These are phyloP conservation scores for Agriopis leucophaearia DNA, from an alignment of 2,888 invertebrate species.

Conservation along the genomic window DNA sequence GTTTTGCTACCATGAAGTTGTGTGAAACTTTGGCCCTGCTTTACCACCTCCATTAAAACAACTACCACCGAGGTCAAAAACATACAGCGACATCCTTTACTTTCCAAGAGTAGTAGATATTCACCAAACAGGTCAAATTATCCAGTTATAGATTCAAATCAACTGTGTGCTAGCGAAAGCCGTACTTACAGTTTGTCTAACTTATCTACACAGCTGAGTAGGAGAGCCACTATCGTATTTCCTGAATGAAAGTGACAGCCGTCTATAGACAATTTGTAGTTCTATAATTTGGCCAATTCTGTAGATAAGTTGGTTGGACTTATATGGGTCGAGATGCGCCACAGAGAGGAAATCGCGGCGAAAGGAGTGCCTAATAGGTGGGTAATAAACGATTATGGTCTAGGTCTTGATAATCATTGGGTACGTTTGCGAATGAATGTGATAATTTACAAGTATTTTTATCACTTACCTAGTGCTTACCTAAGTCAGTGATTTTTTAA, in stretches of 20 bases:
- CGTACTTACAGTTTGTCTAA: conserved; percentile 1
- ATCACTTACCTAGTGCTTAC: too few species aligned
- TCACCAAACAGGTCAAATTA: conserved; percentile 19
- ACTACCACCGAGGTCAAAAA: background rate
- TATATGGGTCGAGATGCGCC: conserved; percentile 40
- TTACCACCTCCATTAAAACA: too few species aligned
- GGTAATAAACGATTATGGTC: conserved; percentile 17
- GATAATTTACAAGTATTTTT: background rate
- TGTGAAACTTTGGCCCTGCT: background rate
- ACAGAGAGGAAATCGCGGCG: conserved; percentile 32
- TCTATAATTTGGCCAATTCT: background rate
- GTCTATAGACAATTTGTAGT: background rate
- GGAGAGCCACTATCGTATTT: background rate
- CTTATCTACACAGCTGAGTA: background rate
- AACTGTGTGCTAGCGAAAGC: conserved; percentile 36
- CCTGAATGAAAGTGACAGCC: background rate
- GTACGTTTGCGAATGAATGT: conserved; percentile 2
- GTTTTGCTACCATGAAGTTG: too few species aligned
- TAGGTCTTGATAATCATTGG: conserved; percentile 21
- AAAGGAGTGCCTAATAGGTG: conserved; percentile 27
- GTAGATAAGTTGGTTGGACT: background rate
- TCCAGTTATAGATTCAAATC: conserved; percentile 44
- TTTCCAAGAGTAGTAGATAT: conserved; percentile 20
- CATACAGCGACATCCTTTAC: conserved; percentile 15
- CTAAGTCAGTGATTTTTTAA: too few species aligned